Evolutionary conservation across 2,888 invertebrate genomes (phyloP).

Genomic region (Malthinus flaveolus): DNA sequence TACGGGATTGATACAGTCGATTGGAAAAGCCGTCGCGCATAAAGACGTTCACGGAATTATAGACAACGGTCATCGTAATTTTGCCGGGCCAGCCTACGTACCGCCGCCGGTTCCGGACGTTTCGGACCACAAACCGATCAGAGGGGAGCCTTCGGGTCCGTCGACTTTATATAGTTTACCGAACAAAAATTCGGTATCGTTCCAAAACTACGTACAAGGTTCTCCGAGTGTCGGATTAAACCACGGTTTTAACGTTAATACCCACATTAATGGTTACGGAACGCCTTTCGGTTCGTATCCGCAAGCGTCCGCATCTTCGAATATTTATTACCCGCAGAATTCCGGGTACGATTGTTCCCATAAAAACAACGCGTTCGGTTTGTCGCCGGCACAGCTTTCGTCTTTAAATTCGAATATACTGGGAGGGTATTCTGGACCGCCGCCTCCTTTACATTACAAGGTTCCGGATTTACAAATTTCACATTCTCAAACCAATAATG

Average conservation of each 20-base stretch:
- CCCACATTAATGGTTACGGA: constrained; percentile 43
- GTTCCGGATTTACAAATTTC: constrained; percentile 51
- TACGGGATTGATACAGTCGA: constrained; percentile 67
- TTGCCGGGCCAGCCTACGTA: constrained; percentile 58
- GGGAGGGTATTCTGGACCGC: constrained; percentile 52
- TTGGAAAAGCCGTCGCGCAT: constrained; percentile 65
- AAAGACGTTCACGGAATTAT: constrained; percentile 64
- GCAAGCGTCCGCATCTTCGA: constrained; percentile 35
- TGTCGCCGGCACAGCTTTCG: constrained; percentile 58
- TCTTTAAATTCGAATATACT: constrained; percentile 59
- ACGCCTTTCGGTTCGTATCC: constrained; percentile 40
- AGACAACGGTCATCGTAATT: constrained; percentile 52
- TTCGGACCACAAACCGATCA: constrained; percentile 40
- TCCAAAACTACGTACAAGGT: constrained; percentile 52
- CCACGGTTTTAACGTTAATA: constrained; percentile 27
- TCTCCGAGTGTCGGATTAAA: constrained; percentile 39
- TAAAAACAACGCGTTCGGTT: constrained; percentile 48
- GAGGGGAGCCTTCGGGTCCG: constrained; percentile 57
- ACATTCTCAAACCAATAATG: constrained; percentile 42
- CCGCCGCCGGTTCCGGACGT: constrained; percentile 66
- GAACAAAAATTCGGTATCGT: constrained; percentile 55
- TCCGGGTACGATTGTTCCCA: constrained; percentile 46
- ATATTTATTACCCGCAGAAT: constrained; percentile 15
- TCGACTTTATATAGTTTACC: constrained; percentile 60
- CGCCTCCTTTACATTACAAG: constrained; percentile 45